Percentiles rank a stretch among this genome's conserved stretches.
phyloP scores from a whole-genome alignment of 2,113 vertebrate genomes.

The Ia io region DNA sequence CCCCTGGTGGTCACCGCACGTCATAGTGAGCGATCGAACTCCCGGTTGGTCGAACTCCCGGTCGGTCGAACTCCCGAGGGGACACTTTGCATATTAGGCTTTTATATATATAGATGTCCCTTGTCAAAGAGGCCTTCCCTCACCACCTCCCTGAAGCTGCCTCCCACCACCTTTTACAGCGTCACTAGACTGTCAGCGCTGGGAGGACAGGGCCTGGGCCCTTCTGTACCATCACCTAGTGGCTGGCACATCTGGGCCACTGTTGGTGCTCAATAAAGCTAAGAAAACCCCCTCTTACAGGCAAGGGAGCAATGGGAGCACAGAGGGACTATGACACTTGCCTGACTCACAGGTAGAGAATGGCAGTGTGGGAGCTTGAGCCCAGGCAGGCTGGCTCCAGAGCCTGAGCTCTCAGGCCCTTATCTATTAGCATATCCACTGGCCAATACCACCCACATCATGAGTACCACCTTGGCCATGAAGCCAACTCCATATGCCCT shows the following conservation, averaged over 20 bases:
- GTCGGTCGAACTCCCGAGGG: too few species aligned
- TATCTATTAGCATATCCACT: not conserved
- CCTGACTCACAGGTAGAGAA: not conserved
- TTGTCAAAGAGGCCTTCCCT: not conserved
- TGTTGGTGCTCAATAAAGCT: not conserved
- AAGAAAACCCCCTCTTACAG: not conserved
- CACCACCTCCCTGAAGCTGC: not conserved
- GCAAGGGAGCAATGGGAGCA: too few species aligned
- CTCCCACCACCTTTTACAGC: not conserved
- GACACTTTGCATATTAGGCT: too few species aligned
- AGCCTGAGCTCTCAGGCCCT: too few species aligned
- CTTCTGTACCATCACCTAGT: not conserved
- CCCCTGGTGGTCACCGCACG: too few species aligned
- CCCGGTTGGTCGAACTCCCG: too few species aligned
- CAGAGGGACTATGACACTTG: not conserved
- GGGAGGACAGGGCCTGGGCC: not conserved
- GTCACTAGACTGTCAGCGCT: not conserved
- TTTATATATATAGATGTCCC: not conserved
- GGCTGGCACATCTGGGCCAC: not conserved
- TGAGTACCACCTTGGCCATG: fast-evolving
- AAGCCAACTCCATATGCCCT: not conserved
- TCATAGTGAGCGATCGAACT: too few species aligned
- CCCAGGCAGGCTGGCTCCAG: not conserved
- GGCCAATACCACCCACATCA: too few species aligned
- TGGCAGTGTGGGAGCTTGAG: not conserved